Base-by-base conservation (phyloP, 1,140 invertebrate species). In the Cepaea nemoralis region DNA sequence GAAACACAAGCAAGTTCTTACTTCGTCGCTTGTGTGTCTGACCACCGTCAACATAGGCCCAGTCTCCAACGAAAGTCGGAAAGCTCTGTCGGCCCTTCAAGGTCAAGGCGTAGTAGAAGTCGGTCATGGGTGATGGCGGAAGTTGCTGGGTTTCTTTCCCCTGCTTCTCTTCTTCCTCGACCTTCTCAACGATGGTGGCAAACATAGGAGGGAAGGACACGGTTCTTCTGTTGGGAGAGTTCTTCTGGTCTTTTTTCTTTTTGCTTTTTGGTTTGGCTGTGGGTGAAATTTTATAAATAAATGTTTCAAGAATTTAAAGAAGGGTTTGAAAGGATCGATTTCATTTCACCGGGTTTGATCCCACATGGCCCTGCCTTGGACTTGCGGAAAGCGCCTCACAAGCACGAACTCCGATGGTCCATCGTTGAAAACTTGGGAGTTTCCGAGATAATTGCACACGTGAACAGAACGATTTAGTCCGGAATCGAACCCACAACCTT, bases 191-290 rank as follows among this genome's bases (percentile, higher is more conserved):
- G 73, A 86, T 86, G 67, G 85, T 86, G 33, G 85, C 76, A 67
- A 86, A 85, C 83, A 86, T 83, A n/a, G 84, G 82, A 16, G 85
- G 85, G 77, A 78, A 86, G 24, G 84, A 85, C 16, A 86, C 85
- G 14, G 78, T 84, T 45, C 85, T 40, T 14, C 82, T 75, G 76
- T 83, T 83, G 50, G 48, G 22, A 2, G 63, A 69, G 31, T 35
- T 66, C 50, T 84, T 83, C 16, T 50, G 27, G 40, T 80, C 82
- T 35, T 75, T 71, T 27, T 78, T 70, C 69, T 83, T 85, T 16
- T 79, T 67, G 74, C 76, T 86, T 71, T 82, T 83, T 0, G 81
- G 74, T 75, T 86, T 86, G 27, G 40, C 85, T 86, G 82, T 1
- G 42, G 8, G 67, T 19, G 8, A 22, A 5, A 55, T 55, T n/a